Evolutionary conservation across 2,888 invertebrate genomes (phyloP), one percentile per base, ranked within the genome.

Genomic region (Pristionchus entomophagus): DNA sequence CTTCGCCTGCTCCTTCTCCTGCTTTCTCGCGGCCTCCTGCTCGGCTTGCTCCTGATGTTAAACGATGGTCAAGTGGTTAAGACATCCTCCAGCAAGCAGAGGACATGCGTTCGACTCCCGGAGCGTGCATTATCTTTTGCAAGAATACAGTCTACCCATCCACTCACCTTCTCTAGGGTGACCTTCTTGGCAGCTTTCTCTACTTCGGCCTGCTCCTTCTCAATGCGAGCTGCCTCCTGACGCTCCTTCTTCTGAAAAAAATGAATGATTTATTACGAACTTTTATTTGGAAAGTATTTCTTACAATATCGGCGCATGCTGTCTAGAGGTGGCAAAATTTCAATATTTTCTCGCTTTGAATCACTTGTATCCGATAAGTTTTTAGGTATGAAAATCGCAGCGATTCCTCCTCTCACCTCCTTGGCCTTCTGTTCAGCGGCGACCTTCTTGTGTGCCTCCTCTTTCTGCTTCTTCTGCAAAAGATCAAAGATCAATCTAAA

Each of bases 121-220:
- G n/a, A n/a, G n/a, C n/a, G n/a, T n/a, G n/a, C n/a, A n/a, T n/a
- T n/a, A n/a, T n/a, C n/a, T n/a, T n/a, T n/a, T n/a, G n/a, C n/a
- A n/a, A n/a, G n/a, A n/a, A n/a, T n/a, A 41, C 38, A 56, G 29
- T n/a, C 49, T 19, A 51, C 32, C 65, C 29, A 32, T n/a, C 26
- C 32, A 35, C n/a, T 22, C 35, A 77, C 85, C 85, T 85, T 85
- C 56, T 85, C 38, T 2, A 59, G 62, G 6, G 14, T 6, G 53
- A 45, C 26, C 53, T 53, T 62, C 83, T 84, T 84, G 32, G 26
- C 85, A 5, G 51, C 85, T n/a, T 69, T 35, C 84, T 88, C 87
- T 22, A 88, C 89, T 45, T 86, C 86, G 82, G 86, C 87, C 69
- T 87, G 82, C 84, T 86, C 85, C 53, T 85, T 86, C 49, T 88